Evolutionary conservation across 2,797 vertebrate genomes (phyloP), one percentile per base, ranked within the genome.

Genomic region (Leuciscus waleckii): DNA sequence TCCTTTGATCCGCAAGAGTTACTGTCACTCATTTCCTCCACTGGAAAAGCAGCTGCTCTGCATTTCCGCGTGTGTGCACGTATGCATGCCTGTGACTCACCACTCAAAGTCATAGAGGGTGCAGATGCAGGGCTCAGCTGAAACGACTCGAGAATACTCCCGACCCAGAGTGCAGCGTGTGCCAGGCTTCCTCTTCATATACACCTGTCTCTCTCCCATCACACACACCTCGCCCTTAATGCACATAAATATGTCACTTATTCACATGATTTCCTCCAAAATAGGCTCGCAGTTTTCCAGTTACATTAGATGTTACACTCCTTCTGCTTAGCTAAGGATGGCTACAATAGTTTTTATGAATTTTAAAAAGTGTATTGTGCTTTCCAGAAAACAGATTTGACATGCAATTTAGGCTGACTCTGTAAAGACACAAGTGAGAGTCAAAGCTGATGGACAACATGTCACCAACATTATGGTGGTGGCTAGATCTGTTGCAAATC

Each of bases 161-260:
- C 92, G 95, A 80, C 94, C 92, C 78, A 99, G 89, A 90, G 97
- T 95, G 93, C 98, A 99, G 83, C 96, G 97, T 82, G 93, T 95
- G 80, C 97, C 97, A n/a, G 97, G 96, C 86, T 94, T 95, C 69
- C 98, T 97, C 89, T 99, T 99, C 93, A 97, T 97, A 88, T 97
- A 99, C 90, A 96, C 96, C 93, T 98, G 98, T 91, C 97, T 98
- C 91, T 98, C 97, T 19, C 98, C 98, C 98, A 99, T 99, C 86
- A 99, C 96, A 87, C 98, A 99, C 89, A 96, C 94, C 77, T 98
- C 97, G 7, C 96, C 97, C 97, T 99, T 86, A 89, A 86, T 85
- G 84, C 21, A 81, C 61, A 83, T 14, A 75, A 26, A 77, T 17
- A 32, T 65, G 14, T 61, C 65, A 61, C 39, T 43, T 32, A 76